Percentiles rank a stretch among this genome's conserved stretches.
Conservation (phyloP, 1,140 invertebrate species). For the Drosophila nikananu region DNA sequence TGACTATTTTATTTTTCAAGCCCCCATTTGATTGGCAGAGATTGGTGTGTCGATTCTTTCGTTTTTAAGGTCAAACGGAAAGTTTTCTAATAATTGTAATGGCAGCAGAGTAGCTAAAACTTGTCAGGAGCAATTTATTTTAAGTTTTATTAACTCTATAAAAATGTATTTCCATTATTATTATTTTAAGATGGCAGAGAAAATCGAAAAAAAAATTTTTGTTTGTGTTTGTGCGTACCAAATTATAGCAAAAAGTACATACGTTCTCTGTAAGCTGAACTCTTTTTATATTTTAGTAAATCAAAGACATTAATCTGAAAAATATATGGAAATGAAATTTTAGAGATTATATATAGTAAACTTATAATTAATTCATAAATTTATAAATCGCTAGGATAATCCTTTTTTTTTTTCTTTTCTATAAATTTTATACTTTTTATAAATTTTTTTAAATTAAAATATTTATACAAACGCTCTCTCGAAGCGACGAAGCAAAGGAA, state of each 20-base stretch:
- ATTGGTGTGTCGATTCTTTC: background rate
- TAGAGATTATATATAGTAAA: no score
- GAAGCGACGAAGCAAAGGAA: conserved; percentile 1
- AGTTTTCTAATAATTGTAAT: background rate
- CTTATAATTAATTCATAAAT: no score
- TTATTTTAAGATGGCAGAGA: background rate
- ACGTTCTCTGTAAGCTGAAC: background rate
- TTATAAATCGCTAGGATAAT: no score
- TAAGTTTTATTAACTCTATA: background rate
- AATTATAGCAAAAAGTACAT: background rate
- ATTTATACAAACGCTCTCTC: conserved; percentile 44
- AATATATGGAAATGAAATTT: no score
- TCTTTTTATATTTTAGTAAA: background rate
- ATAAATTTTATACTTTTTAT: background rate
- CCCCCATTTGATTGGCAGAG: background rate
- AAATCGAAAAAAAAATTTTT: no score
- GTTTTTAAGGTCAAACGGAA: background rate
- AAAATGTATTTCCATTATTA: background rate
- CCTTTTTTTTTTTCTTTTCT: background rate
- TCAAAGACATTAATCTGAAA: background rate
- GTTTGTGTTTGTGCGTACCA: no score
- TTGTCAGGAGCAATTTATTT: background rate
- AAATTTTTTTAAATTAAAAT: no score
- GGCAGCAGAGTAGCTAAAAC: background rate
- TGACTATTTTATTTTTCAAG: background rate